These are phyloP conservation scores for Crocuta crocuta DNA, from an alignment of 2,113 vertebrate genomes.

Conservation along the genomic window DNA sequence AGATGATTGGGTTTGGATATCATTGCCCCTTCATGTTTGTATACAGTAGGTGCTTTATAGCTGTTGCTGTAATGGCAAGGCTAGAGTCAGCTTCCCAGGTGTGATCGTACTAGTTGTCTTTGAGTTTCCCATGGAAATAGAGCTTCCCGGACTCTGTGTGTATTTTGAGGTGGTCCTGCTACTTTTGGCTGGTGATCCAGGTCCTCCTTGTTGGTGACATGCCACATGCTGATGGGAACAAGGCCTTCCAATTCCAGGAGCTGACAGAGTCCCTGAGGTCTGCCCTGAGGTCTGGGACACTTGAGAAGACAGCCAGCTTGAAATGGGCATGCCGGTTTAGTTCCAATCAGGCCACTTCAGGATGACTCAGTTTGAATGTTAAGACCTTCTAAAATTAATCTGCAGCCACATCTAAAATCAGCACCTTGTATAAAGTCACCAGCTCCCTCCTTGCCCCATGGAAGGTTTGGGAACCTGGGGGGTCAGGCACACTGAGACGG, in stretches of 20 bases:
- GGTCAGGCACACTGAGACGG: neutral
- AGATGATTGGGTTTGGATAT: neutral
- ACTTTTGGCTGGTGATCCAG: neutral
- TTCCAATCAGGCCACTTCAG: constrained; percentile 64
- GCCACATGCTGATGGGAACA: neutral
- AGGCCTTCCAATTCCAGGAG: neutral
- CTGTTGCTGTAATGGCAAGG: neutral
- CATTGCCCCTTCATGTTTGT: neutral
- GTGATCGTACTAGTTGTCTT: neutral
- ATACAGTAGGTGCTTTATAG: neutral
- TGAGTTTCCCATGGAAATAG: neutral
- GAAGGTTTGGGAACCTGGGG: neutral
- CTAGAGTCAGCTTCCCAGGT: neutral
- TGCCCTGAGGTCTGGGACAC: neutral
- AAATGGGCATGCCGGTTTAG: neutral
- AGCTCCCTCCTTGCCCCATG: neutral
- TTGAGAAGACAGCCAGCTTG: constrained; percentile 47
- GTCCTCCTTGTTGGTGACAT: neutral
- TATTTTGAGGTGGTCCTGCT: neutral
- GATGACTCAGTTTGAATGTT: constrained; percentile 68
- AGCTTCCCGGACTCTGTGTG: neutral
- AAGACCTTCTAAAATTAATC: constrained; percentile 77
- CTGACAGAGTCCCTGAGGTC: neutral
- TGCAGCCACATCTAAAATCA: constrained; percentile 29
- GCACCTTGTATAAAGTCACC: neutral